These are phyloP conservation scores for Smittia sp. DNA, from an alignment of 2,888 invertebrate species.

Conservation along the genomic window DNA sequence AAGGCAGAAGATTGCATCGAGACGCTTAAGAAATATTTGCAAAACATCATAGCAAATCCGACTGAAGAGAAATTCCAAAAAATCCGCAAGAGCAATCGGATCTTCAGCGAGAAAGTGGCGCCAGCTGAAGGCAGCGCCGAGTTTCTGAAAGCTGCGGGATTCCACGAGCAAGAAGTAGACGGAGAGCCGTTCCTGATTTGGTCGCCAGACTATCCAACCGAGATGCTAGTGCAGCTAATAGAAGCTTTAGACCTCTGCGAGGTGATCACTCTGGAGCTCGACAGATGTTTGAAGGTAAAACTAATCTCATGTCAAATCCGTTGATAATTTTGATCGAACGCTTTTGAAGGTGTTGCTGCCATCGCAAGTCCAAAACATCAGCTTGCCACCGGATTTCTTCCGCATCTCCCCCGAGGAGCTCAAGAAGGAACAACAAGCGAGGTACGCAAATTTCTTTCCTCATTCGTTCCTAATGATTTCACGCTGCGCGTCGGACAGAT, in stretches of 20 bases:
- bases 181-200: conserved; percentile 70
- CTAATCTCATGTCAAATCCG: too few relatives aligned
- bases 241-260: conserved; percentile 78
- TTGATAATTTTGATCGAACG: too few relatives aligned
- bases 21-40: conserved; percentile 82
- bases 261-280: conserved; percentile 77
- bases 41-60: conserved; percentile 83
- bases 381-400: conserved; percentile 83
- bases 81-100: conserved; percentile 80
- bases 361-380: conserved; percentile 66
- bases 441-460: conserved; percentile 55
- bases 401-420: conserved; percentile 77
- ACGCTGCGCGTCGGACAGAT: not conserved
- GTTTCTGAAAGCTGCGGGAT: conserved; percentile 80
- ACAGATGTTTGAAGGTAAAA: conserved; percentile 73
- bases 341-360: conserved; percentile 70
- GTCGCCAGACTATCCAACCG: conserved; percentile 58
- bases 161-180: conserved; percentile 61
- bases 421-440: conserved; percentile 74
- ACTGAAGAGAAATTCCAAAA: conserved; percentile 85
- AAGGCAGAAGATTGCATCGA: conserved; percentile 78
- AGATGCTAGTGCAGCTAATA: conserved; percentile 53
- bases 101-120: conserved; percentile 28
- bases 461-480: conserved; percentile 37
- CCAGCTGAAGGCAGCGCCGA: conserved; percentile 53